phyloP scores from a whole-genome alignment of 2,888 invertebrate genomes.

The Eustalomyia histrio region DNA sequence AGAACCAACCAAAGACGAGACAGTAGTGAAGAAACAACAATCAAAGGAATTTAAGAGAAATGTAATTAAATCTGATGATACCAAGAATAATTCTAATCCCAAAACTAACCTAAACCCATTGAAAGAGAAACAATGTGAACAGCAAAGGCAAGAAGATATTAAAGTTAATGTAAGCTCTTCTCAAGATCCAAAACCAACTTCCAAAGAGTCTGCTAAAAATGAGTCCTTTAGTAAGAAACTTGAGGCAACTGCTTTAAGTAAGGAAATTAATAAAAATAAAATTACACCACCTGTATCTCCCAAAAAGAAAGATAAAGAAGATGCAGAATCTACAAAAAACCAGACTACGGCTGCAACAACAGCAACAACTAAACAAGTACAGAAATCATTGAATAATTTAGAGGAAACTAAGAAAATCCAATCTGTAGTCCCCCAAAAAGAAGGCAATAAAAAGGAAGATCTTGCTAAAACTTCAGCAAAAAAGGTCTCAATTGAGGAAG shows the following conservation, averaged over 20 bases:
- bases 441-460: not conserved
- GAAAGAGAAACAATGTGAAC: not conserved
- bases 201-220: slow-evolving; percentile 6
- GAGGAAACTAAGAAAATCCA: slow-evolving; percentile 2
- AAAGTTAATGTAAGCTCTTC: not conserved
- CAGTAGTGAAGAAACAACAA: not conserved
- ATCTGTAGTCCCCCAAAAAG: not conserved
- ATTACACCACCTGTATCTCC: slow-evolving; percentile 4
- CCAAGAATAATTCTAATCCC: not conserved
- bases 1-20: not conserved
- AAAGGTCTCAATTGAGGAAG: not conserved
- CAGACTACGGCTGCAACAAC: not conserved
- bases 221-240: not conserved
- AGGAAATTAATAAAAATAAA: slow-evolving; percentile 1
- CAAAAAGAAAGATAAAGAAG: slow-evolving; percentile 11
- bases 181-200: not conserved
- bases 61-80: slow-evolving; percentile 2
- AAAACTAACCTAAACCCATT: not conserved
- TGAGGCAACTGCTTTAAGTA: not conserved
- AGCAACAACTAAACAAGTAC: not conserved
- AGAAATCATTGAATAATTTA: not conserved
- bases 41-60: not conserved
- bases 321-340: not conserved
- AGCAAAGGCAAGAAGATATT: not conserved
- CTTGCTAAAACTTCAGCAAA: not conserved